Conservation (phyloP, 2,888 invertebrate genomes). For the Drosophila yooni region DNA sequence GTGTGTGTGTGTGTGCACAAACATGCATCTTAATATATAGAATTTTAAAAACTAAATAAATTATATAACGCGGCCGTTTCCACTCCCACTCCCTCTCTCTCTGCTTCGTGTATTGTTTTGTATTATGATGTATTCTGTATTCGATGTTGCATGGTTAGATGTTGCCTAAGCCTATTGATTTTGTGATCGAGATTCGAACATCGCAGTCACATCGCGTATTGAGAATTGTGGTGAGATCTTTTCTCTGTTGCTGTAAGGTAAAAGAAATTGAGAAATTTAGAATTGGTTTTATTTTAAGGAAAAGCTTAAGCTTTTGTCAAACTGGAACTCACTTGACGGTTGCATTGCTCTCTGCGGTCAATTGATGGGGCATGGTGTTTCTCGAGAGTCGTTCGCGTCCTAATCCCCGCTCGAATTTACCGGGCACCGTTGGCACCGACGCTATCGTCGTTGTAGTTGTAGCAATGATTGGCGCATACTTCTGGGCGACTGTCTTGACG, state of each 20-base stretch:
- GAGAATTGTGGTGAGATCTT: slow-evolving; percentile 90
- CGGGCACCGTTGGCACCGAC: slow-evolving; percentile 27
- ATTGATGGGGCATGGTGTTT: slow-evolving; percentile 57
- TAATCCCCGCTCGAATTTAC: slow-evolving; percentile 79
- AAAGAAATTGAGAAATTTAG: not conserved
- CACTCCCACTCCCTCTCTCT: not conserved
- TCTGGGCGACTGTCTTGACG: slow-evolving; percentile 68
- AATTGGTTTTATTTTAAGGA: not conserved
- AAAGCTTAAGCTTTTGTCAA: not conserved
- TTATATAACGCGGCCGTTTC: slow-evolving; percentile 60
- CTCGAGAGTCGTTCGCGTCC: slow-evolving; percentile 66
- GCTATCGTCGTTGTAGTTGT: slow-evolving; percentile 29
- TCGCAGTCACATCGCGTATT: slow-evolving; percentile 92
- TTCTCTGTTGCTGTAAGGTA: slow-evolving; percentile 87
- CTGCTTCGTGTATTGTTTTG: slow-evolving; percentile 13
- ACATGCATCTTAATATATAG: slow-evolving; percentile 41
- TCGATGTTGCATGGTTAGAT: slow-evolving; percentile 57
- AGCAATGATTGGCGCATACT: slow-evolving; percentile 47
- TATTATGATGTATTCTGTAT: slow-evolving; percentile 29
- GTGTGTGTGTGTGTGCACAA: slow-evolving; percentile 17
- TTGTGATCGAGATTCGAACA: slow-evolving; percentile 91
- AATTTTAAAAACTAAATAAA: slow-evolving; percentile 72
- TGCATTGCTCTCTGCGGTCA: slow-evolving; percentile 52
- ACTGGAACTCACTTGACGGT: slow-evolving; percentile 55
- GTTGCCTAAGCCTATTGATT: slow-evolving; percentile 81